These are phyloP conservation scores for Drosophila sturtevanti DNA, from an alignment of 1,140 invertebrate genomes.

Conservation along the genomic window DNA sequence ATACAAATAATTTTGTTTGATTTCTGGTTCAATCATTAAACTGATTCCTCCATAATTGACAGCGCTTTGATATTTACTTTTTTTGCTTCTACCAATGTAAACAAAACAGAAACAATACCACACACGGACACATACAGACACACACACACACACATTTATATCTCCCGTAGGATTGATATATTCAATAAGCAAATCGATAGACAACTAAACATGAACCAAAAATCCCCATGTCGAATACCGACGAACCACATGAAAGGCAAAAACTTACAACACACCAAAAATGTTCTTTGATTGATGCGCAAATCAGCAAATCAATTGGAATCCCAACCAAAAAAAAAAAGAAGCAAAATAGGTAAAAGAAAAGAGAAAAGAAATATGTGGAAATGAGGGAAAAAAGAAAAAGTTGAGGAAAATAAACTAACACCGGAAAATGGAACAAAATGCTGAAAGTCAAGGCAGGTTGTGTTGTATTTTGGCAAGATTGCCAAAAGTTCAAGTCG, in stretches of 20 bases:
- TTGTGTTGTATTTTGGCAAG: conserved; percentile 7
- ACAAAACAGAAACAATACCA: conserved; percentile 12
- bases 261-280: conserved; percentile 39
- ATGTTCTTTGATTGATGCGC: conserved; percentile 63
- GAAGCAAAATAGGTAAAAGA: too few relatives aligned
- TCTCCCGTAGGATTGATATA: neutral
- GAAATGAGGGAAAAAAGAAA: neutral
- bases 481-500: conserved; percentile 3
- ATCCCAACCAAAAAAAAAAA: conserved; percentile 32
- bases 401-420: conserved; percentile 42
- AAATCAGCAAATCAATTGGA: conserved; percentile 76
- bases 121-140: neutral
- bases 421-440: conserved; percentile 33
- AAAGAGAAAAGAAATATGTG: neutral
- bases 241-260: conserved; percentile 37
- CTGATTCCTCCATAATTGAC: conserved; percentile 31
- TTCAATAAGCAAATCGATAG: conserved; percentile 28
- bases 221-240: conserved; percentile 5
- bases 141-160: neutral
- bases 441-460: conserved; percentile 5
- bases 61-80: conserved; percentile 20
- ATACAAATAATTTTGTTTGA: conserved; percentile 19
- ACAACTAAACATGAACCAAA: neutral
- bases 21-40: conserved; percentile 22
- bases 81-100: neutral